Conservation (phyloP, 2,888 invertebrate genomes). For the Caradrina kadenii region DNA sequence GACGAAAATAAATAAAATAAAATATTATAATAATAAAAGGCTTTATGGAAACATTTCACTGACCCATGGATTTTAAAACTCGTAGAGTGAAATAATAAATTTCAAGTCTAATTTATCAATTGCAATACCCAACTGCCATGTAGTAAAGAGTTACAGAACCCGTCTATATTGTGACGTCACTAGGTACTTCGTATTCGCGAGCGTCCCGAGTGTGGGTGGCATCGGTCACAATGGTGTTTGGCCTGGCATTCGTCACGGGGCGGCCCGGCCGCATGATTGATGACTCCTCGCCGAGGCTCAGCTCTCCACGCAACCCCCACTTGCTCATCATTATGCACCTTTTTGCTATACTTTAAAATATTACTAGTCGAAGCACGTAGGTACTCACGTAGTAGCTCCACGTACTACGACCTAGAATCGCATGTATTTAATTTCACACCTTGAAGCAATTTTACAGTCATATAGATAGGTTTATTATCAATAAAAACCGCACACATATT, state of each 20-base stretch:
- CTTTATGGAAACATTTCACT: too few species aligned
- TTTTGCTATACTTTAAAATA: conserved; percentile 57
- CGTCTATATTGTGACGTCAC: conserved; percentile 27
- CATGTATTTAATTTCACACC: conserved; percentile 53
- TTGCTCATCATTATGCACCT: conserved; percentile 56
- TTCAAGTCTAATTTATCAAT: background rate
- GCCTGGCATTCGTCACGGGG: conserved; percentile 89
- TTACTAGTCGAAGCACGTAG: conserved; percentile 35
- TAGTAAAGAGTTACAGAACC: conserved; percentile 41
- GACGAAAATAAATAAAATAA: background rate
- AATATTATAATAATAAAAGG: background rate
- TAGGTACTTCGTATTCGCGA: conserved; percentile 61
- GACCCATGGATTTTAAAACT: background rate
- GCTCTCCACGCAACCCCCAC: conserved; percentile 41
- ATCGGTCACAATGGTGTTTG: conserved; percentile 87
- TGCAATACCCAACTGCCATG: background rate
- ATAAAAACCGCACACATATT: conserved; percentile 54
- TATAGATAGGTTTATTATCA: conserved; percentile 53
- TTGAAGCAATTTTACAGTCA: conserved; percentile 53
- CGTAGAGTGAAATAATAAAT: too few species aligned
- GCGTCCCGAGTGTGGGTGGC: conserved; percentile 82
- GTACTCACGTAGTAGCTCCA: conserved; percentile 9
- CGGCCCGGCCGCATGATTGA: conserved; percentile 83
- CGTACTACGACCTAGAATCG: conserved; percentile 39
- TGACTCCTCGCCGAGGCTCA: conserved; percentile 65